Conservation (phyloP, 2,113 vertebrate species). For the Megaceryle maxima region DNA sequence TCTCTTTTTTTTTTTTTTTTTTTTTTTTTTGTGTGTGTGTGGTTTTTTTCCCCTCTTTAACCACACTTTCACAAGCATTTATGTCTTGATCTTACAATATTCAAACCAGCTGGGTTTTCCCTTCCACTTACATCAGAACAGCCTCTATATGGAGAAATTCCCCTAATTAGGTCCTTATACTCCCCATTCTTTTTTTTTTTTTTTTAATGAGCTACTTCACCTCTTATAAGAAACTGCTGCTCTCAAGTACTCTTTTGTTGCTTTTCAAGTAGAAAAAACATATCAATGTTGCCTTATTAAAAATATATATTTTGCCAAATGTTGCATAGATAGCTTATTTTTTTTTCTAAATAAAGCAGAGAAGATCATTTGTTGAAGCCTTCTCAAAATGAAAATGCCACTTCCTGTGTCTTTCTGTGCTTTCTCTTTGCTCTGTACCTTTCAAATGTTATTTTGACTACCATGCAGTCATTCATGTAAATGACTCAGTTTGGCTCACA, state of each 20-base stretch:
- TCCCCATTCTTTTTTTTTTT: background rate
- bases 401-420: background rate
- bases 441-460: background rate
- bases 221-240: background rate
- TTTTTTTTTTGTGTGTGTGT: background rate
- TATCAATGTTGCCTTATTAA: background rate
- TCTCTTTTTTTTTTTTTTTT: background rate
- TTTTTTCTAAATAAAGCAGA: background rate
- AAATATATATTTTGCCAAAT: background rate
- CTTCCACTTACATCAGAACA: background rate
- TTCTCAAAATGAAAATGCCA: background rate
- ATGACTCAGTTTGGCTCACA: background rate
- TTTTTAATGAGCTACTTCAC: background rate
- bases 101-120: slow-evolving; percentile 28
- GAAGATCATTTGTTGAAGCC: background rate
- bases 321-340: background rate
- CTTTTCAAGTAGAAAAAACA: background rate
- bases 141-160: background rate
- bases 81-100: background rate
- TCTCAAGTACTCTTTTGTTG: background rate
- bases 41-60: background rate
- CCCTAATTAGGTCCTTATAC: background rate
- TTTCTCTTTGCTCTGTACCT: background rate
- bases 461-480: background rate
- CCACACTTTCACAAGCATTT: background rate